Base-by-base conservation (phyloP, 2,888 invertebrate species). In the Dusona sp. region DNA sequence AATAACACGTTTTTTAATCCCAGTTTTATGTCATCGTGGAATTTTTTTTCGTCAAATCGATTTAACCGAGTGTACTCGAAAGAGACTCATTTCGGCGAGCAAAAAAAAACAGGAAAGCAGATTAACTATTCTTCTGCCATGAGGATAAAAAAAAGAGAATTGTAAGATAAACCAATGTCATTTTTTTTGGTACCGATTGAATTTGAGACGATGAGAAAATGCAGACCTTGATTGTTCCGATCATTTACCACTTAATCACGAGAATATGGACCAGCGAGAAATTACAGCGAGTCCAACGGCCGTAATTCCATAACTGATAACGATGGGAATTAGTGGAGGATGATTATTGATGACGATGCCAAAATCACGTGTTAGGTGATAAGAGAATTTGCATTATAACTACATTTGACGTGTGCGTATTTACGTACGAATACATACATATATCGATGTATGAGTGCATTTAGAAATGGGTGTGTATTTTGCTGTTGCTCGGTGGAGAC, bases 321-420 rank as follows among this genome's bases (percentile, higher is more conserved):
- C 84, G 77, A 81, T 64, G 64, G 48, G 73, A 85, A 77, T 81
- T 78, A 85, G 54, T 75, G 70, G 77, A 54, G 72, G 77, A 85
- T 85, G 84, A 81, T 81, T 85, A 85, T 85, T 83, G 79, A 75
- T 78, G 85, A 79, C 75, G 75, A 61, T 78, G 64, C 73, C 79
- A 75, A 83, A 85, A 83, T 85, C 79, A 83, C 82, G 83, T 79
- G 85, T 85, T 82, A 82, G 78, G 82, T 74, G 83, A 85, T 85
- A 85, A 83, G 83, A 83, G 83, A 83, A 85, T 85, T 85, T 83
- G 85, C 85, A 85, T 85, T 83, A 79, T 85, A 85, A 85, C 68
- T 67, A 74, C 70, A 54, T 85, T 75, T 75, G 85, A 85, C 83
- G 75, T 65, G 73, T 64, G 74, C 25, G 36, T 36, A 51, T n/a